Conservation (phyloP, 2,113 vertebrate species). For the Pelodiscus sinensis region DNA sequence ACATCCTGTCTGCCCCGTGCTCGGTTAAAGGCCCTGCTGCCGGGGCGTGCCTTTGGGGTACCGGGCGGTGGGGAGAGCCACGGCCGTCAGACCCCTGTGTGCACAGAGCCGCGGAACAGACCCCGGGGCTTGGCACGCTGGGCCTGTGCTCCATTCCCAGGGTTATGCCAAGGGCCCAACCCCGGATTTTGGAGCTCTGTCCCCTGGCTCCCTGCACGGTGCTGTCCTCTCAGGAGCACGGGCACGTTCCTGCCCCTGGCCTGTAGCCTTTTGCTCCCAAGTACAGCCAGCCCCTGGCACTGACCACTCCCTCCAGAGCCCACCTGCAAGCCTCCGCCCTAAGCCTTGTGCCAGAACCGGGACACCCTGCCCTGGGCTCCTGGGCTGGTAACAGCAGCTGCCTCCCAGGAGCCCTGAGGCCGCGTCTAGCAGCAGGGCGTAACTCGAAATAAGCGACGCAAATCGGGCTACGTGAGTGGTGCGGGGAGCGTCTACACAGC, state of each 20-base stretch:
- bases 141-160: not conserved
- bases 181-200: not conserved
- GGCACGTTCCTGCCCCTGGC: not conserved
- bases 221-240: not conserved
- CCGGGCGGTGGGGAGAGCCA: not conserved
- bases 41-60: not conserved
- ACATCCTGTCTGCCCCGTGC: not conserved
- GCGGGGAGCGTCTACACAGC: too few species aligned
- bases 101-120: not conserved
- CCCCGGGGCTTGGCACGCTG: not conserved
- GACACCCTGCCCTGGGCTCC: too few species aligned
- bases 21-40: not conserved
- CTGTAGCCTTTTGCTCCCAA: accelerated
- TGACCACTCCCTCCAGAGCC: not conserved
- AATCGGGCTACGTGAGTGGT: too few species aligned
- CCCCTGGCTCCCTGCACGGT: not conserved
- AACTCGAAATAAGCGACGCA: too few species aligned
- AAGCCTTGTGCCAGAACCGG: not conserved
- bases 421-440: too few species aligned
- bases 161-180: not conserved
- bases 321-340: not conserved
- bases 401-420: not conserved
- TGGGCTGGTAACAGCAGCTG: too few species aligned
- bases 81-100: not conserved
- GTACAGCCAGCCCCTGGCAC: not conserved